phyloP scores from a whole-genome alignment of 92 coral and sea anemone genomes.

The Epizoanthus illoricatus region DNA sequence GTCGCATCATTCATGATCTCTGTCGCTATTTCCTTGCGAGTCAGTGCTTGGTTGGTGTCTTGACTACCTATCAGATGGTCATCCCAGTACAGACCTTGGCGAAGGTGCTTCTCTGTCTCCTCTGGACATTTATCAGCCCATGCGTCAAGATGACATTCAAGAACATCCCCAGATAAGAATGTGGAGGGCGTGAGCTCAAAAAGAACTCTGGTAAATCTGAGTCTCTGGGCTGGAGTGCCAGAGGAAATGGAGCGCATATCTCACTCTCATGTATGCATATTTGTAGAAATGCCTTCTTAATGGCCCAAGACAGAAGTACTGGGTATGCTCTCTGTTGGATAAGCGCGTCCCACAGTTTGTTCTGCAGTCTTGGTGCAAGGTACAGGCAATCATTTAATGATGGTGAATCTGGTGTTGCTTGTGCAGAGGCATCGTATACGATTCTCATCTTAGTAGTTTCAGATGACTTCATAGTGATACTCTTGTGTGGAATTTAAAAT shows the following conservation, averaged over 20 bases:
- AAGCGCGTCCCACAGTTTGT: conserved; percentile 31
- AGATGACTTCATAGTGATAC: neutral
- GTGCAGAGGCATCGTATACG: conserved; percentile 34
- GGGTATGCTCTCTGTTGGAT: conserved; percentile 33
- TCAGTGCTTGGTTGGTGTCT: conserved; percentile 32
- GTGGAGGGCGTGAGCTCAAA: conserved; percentile 23
- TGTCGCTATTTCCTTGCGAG: conserved; percentile 32
- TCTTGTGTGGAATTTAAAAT: conserved; percentile 2
- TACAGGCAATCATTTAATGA: conserved; percentile 40
- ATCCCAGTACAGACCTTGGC: conserved; percentile 53
- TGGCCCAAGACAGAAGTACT: neutral
- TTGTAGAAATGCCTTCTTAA: conserved; percentile 15
- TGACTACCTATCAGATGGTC: conserved; percentile 41
- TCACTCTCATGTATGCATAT: conserved; percentile 15
- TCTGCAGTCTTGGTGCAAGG: conserved; percentile 34
- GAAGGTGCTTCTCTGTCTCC: conserved; percentile 30
- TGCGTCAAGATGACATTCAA: conserved; percentile 10
- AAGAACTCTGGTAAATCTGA: conserved; percentile 23
- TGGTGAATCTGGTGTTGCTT: conserved; percentile 5
- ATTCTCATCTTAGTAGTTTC: conserved; percentile 6
- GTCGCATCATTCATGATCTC: conserved; percentile 50
- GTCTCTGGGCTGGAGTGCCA: conserved; percentile 26
- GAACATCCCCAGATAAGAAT: neutral
- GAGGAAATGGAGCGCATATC: conserved; percentile 28
- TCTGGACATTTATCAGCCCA: conserved; percentile 25